These are phyloP conservation scores for Polyodon spathula DNA, from an alignment of 2,113 vertebrate genomes.

Conservation along the genomic window DNA sequence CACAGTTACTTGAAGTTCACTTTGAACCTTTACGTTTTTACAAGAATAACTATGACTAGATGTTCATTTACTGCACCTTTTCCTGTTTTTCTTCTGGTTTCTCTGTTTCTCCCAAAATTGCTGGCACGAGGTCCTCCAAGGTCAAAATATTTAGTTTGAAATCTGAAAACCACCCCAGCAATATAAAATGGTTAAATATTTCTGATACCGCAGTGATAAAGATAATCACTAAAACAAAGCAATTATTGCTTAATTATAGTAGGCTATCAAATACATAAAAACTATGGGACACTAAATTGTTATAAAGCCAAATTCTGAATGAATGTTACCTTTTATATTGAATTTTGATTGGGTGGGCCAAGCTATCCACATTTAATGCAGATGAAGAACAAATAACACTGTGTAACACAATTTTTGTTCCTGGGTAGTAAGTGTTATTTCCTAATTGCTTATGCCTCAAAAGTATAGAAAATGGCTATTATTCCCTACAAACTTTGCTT, in stretches of 20 bases:
- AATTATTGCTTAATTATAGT: not conserved
- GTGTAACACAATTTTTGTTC: too few relatives aligned
- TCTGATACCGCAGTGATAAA: not conserved
- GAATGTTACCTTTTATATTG: too few relatives aligned
- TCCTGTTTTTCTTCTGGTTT: slow-evolving; percentile 24
- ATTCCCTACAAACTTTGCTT: too few relatives aligned
- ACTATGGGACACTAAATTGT: too few relatives aligned
- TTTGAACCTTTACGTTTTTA: not conserved
- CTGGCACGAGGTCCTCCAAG: slow-evolving; percentile 64
- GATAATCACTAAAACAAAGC: not conserved
- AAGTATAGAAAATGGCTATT: too few relatives aligned
- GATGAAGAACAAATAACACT: too few relatives aligned
- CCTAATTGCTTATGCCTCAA: too few relatives aligned
- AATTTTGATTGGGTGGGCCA: too few relatives aligned
- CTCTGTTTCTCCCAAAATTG: slow-evolving; percentile 10
- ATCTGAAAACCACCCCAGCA: slow-evolving; percentile 43
- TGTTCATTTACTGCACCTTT: slow-evolving; percentile 8
- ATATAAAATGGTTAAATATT: not conserved
- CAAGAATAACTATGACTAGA: not conserved
- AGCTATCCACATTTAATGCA: too few relatives aligned
- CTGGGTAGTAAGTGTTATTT: too few relatives aligned
- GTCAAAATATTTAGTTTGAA: slow-evolving; percentile 70
- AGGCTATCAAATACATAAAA: too few relatives aligned
- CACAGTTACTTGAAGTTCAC: not conserved
- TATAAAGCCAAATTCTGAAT: too few relatives aligned